These are phyloP conservation scores for Ladona fulva DNA, from an alignment of 1,140 invertebrate species.

Conservation along the genomic window DNA sequence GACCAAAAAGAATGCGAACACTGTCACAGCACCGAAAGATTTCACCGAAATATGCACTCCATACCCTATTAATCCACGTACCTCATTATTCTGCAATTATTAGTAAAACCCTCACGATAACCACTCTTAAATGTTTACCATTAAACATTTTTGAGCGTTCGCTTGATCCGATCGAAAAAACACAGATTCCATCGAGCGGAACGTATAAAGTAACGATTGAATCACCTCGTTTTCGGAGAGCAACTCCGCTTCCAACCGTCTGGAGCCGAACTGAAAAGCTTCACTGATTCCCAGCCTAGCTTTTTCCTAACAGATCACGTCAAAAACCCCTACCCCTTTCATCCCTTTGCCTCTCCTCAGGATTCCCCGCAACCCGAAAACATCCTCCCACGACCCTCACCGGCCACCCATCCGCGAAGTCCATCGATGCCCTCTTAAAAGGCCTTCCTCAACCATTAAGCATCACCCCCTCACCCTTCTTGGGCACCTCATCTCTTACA, in stretches of 20 bases:
- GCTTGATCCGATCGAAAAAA: too few species aligned
- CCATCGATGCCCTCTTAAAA: background rate
- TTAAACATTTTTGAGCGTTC: too few species aligned
- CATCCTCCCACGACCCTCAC: background rate
- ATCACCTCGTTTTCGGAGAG: background rate
- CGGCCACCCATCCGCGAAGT: background rate
- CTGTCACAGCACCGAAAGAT: too few species aligned
- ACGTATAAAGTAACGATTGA: too few species aligned
- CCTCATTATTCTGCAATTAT: too few species aligned
- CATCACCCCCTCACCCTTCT: background rate
- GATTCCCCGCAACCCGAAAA: background rate
- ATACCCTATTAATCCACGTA: too few species aligned
- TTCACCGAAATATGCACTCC: too few species aligned
- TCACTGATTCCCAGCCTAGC: background rate
- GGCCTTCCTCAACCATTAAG: background rate
- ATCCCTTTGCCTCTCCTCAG: background rate
- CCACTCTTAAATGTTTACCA: too few species aligned
- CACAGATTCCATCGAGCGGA: too few species aligned
- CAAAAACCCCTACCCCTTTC: background rate
- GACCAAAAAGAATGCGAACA: too few species aligned
- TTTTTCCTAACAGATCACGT: background rate
- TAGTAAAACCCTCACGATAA: too few species aligned
- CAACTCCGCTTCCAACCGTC: background rate
- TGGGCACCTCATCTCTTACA: background rate
- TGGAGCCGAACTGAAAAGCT: constrained; percentile 3